These are phyloP conservation scores for Strigops habroptila DNA, from an alignment of 2,113 vertebrate species.

Conservation along the genomic window DNA sequence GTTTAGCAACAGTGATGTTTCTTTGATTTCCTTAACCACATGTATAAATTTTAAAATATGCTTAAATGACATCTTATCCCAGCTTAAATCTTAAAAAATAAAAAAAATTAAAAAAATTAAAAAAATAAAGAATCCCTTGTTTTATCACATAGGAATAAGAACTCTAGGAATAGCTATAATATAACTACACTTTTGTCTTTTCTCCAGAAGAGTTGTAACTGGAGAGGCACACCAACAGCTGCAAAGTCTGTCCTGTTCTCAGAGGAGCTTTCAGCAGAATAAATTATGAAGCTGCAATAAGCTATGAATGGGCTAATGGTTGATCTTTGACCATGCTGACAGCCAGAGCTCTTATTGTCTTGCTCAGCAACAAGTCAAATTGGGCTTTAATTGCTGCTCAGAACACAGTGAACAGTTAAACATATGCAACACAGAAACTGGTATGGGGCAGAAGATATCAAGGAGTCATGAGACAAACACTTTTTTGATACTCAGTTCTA, in stretches of 20 bases:
- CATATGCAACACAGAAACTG: constrained; percentile 18
- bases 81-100: background rate
- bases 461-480: constrained; percentile 70
- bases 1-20: background rate
- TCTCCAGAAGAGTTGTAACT: background rate
- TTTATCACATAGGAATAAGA: background rate
- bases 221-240: constrained; percentile 43
- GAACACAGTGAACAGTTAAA: constrained; percentile 69
- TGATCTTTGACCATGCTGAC: constrained; percentile 73
- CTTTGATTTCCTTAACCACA: background rate
- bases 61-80: background rate
- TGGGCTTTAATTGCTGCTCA: constrained; percentile 68
- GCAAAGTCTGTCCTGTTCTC: background rate
- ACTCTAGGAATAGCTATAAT: background rate
- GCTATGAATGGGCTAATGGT: constrained; percentile 27
- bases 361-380: constrained; percentile 67
- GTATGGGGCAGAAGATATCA: constrained; percentile 62
- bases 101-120: no score
- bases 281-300: constrained; percentile 44
- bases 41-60: background rate
- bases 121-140: background rate
- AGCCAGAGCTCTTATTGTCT: constrained; percentile 65
- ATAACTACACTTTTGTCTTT: constrained; percentile 2
- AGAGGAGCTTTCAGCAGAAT: constrained; percentile 44
- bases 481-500: constrained; percentile 55